Evolutionary conservation across 2,888 invertebrate species (phyloP), one percentile per base, ranked within the genome.

Genomic region (Helobdella robusta): DNA sequence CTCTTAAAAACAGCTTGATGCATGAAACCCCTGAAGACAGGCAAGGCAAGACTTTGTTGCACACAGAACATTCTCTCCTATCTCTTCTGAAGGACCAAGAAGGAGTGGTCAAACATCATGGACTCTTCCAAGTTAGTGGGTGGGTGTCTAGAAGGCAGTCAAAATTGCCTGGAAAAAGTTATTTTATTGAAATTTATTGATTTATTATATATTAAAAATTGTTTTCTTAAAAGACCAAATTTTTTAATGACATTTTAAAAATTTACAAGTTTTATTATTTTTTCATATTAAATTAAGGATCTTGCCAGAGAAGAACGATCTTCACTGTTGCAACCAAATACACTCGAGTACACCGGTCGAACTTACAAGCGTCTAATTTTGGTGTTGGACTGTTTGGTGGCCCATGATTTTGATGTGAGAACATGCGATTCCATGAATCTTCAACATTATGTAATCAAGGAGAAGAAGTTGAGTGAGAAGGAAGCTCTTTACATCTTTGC

Each of bases 101-200:
- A 71, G 87, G 88, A 25, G 86, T 89, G 15, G 84, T 87, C 66
- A 86, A 87, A 75, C 86, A 87, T 74, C 86, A 87, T 80, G 87
- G 86, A 40, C 81, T 88, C 68, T 88, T 86, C 75, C 87, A 87
- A 83, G 87, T 87, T 77, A 6, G 40, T 40, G 18, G 18, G 40
- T 40, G 18, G 40, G 40, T 40, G 40, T 15, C 8, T 18, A 50
- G 20, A 20, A 15, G 44, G n/a, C 44, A 40, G n/a, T 40, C n/a
- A 15, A 40, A 15, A 40, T 40, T 15, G 44, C 44, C 44, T 40
- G 11, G 44, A 15, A n/a, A 15, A n/a, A 11, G 11, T 40, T 40
- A 15, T 11, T 40, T 40, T 15, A 15, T 15, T 40, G 44, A 40
- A 40, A 11, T 15, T 15, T 15, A n/a, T 40, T 8, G 11, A 28